These are phyloP conservation scores for Lithophane semibrunnea DNA, from an alignment of 2,888 invertebrate species.

Conservation along the genomic window DNA sequence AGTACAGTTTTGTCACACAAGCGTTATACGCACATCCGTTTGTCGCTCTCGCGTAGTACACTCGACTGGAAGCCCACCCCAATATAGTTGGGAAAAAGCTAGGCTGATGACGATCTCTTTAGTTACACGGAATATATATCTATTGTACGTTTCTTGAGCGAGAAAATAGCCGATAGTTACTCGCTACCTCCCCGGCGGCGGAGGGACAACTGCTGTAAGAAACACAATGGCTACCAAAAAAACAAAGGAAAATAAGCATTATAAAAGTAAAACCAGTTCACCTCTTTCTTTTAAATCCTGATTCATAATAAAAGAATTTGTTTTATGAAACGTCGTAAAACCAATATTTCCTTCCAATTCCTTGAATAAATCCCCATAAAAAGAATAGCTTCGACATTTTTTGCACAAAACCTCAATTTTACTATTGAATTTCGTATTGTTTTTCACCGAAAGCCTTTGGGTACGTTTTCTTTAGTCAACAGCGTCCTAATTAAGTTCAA, in stretches of 20 bases:
- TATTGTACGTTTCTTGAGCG: too few species aligned
- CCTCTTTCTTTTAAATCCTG: background rate
- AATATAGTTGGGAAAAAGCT: too few species aligned
- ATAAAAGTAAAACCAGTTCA: background rate
- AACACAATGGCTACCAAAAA: background rate
- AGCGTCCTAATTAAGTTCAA: slow-evolving; percentile 38
- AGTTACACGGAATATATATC: too few species aligned
- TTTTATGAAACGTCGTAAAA: background rate
- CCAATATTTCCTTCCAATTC: background rate
- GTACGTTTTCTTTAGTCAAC: slow-evolving; percentile 25
- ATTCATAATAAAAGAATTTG: too few species aligned
- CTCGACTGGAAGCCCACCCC: too few species aligned
- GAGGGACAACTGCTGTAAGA: too few species aligned
- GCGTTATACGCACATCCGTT: too few species aligned
- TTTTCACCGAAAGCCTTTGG: slow-evolving; percentile 3
- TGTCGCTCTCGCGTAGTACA: too few species aligned
- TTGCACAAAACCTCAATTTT: background rate
- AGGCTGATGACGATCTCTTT: too few species aligned
- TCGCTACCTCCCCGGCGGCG: too few species aligned
- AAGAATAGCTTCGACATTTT: slow-evolving; percentile 10
- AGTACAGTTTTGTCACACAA: too few species aligned
- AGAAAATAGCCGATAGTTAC: too few species aligned
- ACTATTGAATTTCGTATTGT: slow-evolving; percentile 24
- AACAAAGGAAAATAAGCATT: background rate
- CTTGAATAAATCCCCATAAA: background rate